Percentiles rank a stretch among this genome's conserved stretches.
phyloP scores from a whole-genome alignment of 2,113 vertebrate species.

The Bothrops jararaca region DNA sequence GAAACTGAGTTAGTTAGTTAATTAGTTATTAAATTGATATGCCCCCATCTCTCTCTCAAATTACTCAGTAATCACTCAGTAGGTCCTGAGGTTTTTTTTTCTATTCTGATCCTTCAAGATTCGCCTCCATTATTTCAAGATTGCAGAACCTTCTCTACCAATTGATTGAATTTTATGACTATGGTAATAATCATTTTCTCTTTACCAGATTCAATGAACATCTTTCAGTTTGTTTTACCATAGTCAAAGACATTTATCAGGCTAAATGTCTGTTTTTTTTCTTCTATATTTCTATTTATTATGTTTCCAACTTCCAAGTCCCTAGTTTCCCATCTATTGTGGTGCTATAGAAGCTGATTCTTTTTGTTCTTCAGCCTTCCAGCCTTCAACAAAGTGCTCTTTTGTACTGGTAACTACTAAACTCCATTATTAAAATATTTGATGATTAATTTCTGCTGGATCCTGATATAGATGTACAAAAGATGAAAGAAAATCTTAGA shows the following conservation, averaged over 20 bases:
- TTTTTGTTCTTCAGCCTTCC: background rate
- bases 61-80: background rate
- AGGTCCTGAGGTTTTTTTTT: background rate
- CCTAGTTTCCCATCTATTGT: background rate
- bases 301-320: too few relatives aligned
- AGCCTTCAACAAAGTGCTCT: background rate
- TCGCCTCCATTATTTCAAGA: background rate
- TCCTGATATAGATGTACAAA: background rate
- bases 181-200: background rate
- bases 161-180: background rate
- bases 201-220: background rate
- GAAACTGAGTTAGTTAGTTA: too few relatives aligned
- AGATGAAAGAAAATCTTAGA: background rate
- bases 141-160: background rate
- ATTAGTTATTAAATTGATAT: background rate
- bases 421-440: background rate
- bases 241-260: background rate
- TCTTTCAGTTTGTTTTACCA: background rate
- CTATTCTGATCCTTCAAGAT: background rate
- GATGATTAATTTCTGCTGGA: background rate
- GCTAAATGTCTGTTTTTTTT: background rate
- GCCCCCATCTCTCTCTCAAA: background rate
- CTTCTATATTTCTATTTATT: background rate
- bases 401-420: background rate
- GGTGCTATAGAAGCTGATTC: background rate